These are phyloP conservation scores for Caenorhabditis sp. DNA, from an alignment of 2,888 invertebrate genomes.

Conservation along the genomic window DNA sequence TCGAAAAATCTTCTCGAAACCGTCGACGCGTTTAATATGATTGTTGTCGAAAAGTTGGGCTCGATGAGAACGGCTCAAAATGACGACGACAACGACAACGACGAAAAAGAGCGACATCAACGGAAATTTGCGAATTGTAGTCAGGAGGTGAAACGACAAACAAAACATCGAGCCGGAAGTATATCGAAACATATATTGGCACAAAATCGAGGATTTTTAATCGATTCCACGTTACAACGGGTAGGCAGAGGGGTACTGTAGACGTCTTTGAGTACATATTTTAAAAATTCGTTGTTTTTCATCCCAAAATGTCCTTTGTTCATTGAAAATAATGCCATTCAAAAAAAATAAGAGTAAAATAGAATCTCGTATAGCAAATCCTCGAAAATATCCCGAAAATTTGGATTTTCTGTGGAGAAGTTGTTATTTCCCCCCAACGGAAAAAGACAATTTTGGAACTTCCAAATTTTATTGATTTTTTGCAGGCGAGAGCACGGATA, in stretches of 20 bases:
- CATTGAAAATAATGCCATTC: too few relatives aligned
- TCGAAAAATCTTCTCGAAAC: conserved; percentile 2
- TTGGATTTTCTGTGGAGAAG: too few relatives aligned
- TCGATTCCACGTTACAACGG: background rate
- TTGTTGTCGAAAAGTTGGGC: conserved; percentile 12
- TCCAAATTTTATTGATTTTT: too few relatives aligned
- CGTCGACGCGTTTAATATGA: conserved; percentile 22
- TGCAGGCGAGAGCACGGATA: too few relatives aligned
- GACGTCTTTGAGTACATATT: too few relatives aligned
- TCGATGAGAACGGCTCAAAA: background rate
- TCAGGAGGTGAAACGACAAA: background rate
- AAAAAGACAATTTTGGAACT: too few relatives aligned
- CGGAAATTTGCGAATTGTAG: background rate
- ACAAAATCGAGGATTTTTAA: background rate
- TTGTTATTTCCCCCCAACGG: too few relatives aligned
- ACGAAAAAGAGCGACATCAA: background rate
- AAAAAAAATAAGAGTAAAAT: too few relatives aligned
- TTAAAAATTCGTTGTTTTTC: too few relatives aligned
- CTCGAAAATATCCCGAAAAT: too few relatives aligned
- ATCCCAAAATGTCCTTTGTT: too few relatives aligned
- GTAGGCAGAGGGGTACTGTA: background rate
- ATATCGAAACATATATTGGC: background rate
- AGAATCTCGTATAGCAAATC: too few relatives aligned
- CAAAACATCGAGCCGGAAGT: background rate
- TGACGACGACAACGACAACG: background rate